phyloP scores from a whole-genome alignment of 2,888 invertebrate genomes.

The Erannis defoliaria region DNA sequence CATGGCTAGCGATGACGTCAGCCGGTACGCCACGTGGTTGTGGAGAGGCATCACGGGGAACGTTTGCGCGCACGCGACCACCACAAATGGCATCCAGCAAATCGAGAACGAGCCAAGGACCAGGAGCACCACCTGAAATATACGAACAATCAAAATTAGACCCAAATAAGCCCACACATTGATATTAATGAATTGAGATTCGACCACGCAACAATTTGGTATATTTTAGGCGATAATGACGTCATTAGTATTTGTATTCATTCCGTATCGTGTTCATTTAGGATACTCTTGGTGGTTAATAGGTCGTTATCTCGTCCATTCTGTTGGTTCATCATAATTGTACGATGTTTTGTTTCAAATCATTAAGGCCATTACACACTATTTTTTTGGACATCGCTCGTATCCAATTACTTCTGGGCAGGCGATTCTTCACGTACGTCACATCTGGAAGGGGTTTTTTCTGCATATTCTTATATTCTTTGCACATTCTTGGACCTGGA shows the following conservation, averaged over 20 bases:
- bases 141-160: neutral
- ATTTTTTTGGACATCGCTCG: constrained; percentile 5
- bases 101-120: constrained; percentile 93
- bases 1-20: constrained; percentile 91
- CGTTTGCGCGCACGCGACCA: constrained; percentile 88
- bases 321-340: constrained; percentile 11
- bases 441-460: no score
- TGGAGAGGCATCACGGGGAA: constrained; percentile 81
- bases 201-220: neutral
- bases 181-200: neutral
- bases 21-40: constrained; percentile 87
- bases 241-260: constrained; percentile 13
- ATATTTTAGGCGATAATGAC: constrained; percentile 13
- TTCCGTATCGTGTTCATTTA: constrained; percentile 9
- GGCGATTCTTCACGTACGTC: neutral
- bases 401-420: neutral
- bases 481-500: neutral
- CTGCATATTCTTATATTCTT: no score
- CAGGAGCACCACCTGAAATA: constrained; percentile 90
- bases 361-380: constrained; percentile 11
- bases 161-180: neutral
- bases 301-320: constrained; percentile 20
- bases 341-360: constrained; percentile 23
- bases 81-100: constrained; percentile 93
- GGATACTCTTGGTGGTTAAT: constrained; percentile 17